Percentiles rank a stretch among this genome's conserved stretches.
These are phyloP conservation scores for Lasius platythorax DNA, from an alignment of 2,888 invertebrate species.

Conservation along the genomic window DNA sequence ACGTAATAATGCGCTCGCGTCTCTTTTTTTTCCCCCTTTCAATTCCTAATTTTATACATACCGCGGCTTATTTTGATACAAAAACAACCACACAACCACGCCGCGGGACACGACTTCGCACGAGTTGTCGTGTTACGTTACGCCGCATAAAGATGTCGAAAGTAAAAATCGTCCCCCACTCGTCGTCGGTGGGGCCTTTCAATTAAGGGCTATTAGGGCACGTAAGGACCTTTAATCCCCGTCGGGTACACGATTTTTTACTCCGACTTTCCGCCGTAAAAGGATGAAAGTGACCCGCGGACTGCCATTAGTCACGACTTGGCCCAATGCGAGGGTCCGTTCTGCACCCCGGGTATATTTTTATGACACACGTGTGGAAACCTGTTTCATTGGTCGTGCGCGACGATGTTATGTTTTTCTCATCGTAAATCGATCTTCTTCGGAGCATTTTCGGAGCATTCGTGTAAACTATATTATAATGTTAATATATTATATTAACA, in stretches of 20 bases:
- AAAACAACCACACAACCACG: not conserved
- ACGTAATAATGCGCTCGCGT: conserved; percentile 48
- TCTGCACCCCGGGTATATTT: conserved; percentile 73
- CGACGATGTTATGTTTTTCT: conserved; percentile 60
- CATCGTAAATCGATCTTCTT: conserved; percentile 29
- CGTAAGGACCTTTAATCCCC: conserved; percentile 78
- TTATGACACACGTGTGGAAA: conserved; percentile 78
- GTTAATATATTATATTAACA: not conserved
- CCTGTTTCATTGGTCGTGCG: conserved; percentile 77
- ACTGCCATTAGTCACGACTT: conserved; percentile 75
- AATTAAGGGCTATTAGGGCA: conserved; percentile 82
- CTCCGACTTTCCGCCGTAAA: conserved; percentile 74
- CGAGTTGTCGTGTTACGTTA: conserved; percentile 59
- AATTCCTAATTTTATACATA: conserved; percentile 2
- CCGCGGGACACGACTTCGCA: conserved; percentile 21
- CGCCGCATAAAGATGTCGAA: conserved; percentile 74
- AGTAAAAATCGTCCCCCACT: conserved; percentile 65
- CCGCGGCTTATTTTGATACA: not conserved
- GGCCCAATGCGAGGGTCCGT: conserved; percentile 52
- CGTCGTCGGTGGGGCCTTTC: conserved; percentile 73
- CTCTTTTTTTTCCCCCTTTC: not conserved
- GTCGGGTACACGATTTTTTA: conserved; percentile 78
- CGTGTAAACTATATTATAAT: not conserved
- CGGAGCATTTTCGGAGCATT: conserved; percentile 7
- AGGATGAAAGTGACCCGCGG: conserved; percentile 71